Evolutionary conservation across 2,888 invertebrate genomes (phyloP), one percentile per base, ranked within the genome.

Genomic region (Parochlus steinenii): DNA sequence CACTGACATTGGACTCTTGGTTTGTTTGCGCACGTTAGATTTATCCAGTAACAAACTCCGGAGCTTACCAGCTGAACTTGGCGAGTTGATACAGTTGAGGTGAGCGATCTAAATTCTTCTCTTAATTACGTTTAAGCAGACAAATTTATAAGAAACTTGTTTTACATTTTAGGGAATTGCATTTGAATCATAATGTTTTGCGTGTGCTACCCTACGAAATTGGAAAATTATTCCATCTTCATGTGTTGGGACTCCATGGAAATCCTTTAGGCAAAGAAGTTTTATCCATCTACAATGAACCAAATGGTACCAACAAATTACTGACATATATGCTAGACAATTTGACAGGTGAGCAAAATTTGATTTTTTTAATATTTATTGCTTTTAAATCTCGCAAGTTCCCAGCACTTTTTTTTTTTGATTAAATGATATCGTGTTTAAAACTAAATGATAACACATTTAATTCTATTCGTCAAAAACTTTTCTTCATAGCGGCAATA

Each of bases 211-310:
- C 98, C 3, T 93, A 86, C 61, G 95, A 97, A 64, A 69, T 98
- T 49, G 98, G 98, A 47, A 92, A 92, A 63, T 70, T 97, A 49
- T 98, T 97, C 64, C 89, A 95, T 63, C 71, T 98, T 44, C 85
- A 90, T 61, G 74, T 83, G 51, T 69, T 98, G 46, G 90, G 92
- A 53, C 68, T 87, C 47, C 79, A 83, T 53, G 93, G 92, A 16
- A 97, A 97, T 67, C 95, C 93, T 25, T 69, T 97, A 43, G 79
- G 80, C 52, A 86, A 86, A 59, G 93, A 95, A 56, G 79, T 93
- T 60, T 69, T 87, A 60, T 73, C 79, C 43, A 70, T 93, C 45
- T 93, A 90, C 63, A 82, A 80, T 56, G 93, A 93, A 62, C 75
- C 76, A 49, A 89, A 90, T 58, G 95, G 95, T 35, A 90, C 90